Conservation (phyloP, 2,888 invertebrate genomes). For the Papilio elwesi region DNA sequence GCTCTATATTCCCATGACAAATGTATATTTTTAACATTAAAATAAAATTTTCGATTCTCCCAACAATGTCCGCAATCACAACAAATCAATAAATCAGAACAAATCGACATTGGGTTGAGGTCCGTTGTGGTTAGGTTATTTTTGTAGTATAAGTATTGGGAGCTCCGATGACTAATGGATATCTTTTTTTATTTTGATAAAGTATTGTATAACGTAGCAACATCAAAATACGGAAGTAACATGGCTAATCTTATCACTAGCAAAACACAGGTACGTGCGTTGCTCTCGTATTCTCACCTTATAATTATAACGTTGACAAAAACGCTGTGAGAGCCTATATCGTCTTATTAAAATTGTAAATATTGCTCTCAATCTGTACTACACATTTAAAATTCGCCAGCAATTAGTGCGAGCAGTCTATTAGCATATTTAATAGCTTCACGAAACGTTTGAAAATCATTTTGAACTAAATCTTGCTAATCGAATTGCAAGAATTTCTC, state of each 20-base stretch:
- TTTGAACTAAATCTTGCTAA: slow-evolving; percentile 15
- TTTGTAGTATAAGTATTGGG: background rate
- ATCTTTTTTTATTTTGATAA: background rate
- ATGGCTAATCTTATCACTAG: background rate
- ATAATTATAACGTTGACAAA: too few relatives aligned
- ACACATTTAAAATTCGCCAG: slow-evolving; percentile 26
- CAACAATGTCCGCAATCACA: background rate
- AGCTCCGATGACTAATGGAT: background rate
- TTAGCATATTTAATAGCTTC: slow-evolving; percentile 32
- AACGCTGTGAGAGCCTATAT: background rate
- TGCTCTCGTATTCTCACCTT: too few relatives aligned
- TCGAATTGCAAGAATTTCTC: slow-evolving; percentile 21
- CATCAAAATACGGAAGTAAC: background rate
- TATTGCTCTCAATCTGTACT: slow-evolving; percentile 5
- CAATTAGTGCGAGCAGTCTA: slow-evolving; percentile 28
- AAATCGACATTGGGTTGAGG: background rate
- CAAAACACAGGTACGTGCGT: too few relatives aligned
- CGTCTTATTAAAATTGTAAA: background rate
- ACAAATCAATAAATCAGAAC: background rate
- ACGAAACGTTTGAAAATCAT: slow-evolving; percentile 21
- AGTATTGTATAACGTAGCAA: background rate
- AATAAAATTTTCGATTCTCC: background rate
- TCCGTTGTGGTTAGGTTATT: background rate
- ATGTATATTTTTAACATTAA: background rate
- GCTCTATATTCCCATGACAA: too few relatives aligned